A percentile compares a stretch with the other conserved stretches of the same genome.
phyloP scores from a whole-genome alignment of 2,888 invertebrate species.

The Ornithoptera alexandrae region DNA sequence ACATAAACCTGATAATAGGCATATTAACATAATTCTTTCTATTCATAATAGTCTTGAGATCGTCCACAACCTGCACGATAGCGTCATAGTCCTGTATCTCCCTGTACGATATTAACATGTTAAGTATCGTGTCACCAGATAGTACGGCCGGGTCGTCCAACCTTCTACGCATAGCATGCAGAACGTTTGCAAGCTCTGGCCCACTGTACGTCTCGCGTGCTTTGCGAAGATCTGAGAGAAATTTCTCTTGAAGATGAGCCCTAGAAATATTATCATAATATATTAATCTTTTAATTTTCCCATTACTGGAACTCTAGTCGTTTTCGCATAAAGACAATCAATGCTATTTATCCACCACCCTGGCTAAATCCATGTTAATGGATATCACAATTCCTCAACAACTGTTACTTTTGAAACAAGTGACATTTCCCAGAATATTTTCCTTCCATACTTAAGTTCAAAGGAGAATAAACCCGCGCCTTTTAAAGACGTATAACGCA shows the following conservation, averaged over 20 bases:
- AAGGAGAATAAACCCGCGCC: too few species aligned
- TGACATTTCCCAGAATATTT: too few species aligned
- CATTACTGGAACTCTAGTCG: too few species aligned
- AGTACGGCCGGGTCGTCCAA: conserved; percentile 98
- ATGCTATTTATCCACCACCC: too few species aligned
- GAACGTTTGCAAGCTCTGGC: conserved; percentile 87
- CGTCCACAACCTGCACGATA: conserved; percentile 97
- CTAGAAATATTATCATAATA: conserved; percentile 68
- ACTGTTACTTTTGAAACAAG: too few species aligned
- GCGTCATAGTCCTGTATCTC: conserved; percentile 98
- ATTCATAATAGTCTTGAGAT: conserved; percentile 93
- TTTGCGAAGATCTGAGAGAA: conserved; percentile 94
- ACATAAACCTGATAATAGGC: conserved; percentile 93
- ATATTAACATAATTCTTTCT: conserved; percentile 93
- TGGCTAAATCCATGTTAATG: too few species aligned
- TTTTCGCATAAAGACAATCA: too few species aligned
- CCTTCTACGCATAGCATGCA: conserved; percentile 94
- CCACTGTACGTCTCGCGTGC: conserved; percentile 93
- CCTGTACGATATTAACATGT: conserved; percentile 94
- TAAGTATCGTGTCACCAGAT: conserved; percentile 96
- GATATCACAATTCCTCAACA: too few species aligned
- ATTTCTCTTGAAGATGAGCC: conserved; percentile 98
- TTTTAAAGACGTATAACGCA: too few species aligned
- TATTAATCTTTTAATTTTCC: background rate
- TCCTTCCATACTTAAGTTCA: too few species aligned